Evolutionary conservation across 2,888 invertebrate genomes (phyloP), one percentile per base, ranked within the genome.

Genomic region (Atrina japonica): DNA sequence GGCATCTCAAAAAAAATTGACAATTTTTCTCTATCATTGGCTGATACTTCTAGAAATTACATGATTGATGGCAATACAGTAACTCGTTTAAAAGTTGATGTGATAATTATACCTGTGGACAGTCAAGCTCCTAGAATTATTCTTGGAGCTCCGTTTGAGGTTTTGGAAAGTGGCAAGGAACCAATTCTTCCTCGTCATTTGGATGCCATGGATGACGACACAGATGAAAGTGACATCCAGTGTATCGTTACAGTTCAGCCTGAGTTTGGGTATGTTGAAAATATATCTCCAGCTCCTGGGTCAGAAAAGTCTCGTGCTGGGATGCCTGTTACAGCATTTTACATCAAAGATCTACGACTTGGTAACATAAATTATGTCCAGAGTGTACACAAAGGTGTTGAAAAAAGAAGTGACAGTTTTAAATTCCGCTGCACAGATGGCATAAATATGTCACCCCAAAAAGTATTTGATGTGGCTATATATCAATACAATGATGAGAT

Each of bases 401-500:
- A 91, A 73, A 90, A 90, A 0, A 75, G 82, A 9, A 74, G 77
- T 5, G 91, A 91, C 75, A 65, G 76, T 27, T 87, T 91, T 60
- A 78, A 68, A 0, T 80, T 90, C 53, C 75, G 79, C 40, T 91
- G 91, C 66, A 86, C 90, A 0, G 91, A 91, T 78, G 90, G 90
- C 0, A 63, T 85, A 56, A 90, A 89, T 74, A 67, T 78, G 6
- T 88, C 89, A 1, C 86, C 89, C 11, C 77, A 76, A 2, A 70
- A 73, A 11, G 64, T 70, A 18, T 83, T 91, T 56, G 72, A 75
- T 7, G 81, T 91, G 43, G 73, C 73, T 6, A 90, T 91, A 45
- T 76, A 77, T 41, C 90, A 90, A 21, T 73, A 78, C 16, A 91
- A 91, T 77, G 91, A 91, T 76, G 91, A 91, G 80, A 80, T 76